phyloP scores from a whole-genome alignment of 2,888 invertebrate genomes.

The Monoplex corrugatus region DNA sequence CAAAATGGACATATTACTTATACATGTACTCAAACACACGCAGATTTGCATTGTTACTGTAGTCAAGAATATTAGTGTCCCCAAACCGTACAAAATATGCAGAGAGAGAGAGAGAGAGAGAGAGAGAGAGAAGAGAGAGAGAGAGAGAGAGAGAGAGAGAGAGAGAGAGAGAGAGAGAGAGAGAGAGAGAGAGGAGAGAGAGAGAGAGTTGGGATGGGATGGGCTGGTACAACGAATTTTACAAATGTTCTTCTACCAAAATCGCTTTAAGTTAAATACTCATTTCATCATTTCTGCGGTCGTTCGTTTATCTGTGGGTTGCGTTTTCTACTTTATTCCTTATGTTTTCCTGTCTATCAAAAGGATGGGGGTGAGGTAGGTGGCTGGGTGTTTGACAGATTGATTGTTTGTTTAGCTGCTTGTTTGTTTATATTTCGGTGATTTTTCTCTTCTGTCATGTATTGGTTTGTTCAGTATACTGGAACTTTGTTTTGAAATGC shows the following conservation, averaged over 20 bases:
- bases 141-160: slow-evolving; percentile 10
- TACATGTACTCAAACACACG: too few species aligned
- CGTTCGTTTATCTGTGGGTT: background rate
- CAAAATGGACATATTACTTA: too few species aligned
- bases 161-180: background rate
- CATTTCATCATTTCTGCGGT: too few species aligned
- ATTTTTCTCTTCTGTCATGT: background rate
- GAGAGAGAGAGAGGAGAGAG: slow-evolving; percentile 27
- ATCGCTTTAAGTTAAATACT: too few species aligned
- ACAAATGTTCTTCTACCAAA: too few species aligned
- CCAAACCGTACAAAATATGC: background rate
- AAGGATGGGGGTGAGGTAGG: too few species aligned
- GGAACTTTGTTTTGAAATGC: background rate
- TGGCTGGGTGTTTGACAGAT: too few species aligned
- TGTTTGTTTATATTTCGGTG: background rate
- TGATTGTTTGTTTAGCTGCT: background rate
- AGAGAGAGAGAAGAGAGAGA: background rate
- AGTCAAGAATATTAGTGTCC: background rate
- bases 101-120: background rate
- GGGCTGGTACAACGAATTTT: too few species aligned
- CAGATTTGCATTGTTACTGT: too few species aligned
- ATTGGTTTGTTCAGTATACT: background rate
- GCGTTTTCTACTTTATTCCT: background rate
- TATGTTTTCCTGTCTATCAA: background rate
- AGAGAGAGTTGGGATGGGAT: background rate